Percentiles rank a stretch among this genome's conserved stretches.
Conservation (phyloP, 2,113 vertebrate genomes). For the Spheniscus mendiculus region DNA sequence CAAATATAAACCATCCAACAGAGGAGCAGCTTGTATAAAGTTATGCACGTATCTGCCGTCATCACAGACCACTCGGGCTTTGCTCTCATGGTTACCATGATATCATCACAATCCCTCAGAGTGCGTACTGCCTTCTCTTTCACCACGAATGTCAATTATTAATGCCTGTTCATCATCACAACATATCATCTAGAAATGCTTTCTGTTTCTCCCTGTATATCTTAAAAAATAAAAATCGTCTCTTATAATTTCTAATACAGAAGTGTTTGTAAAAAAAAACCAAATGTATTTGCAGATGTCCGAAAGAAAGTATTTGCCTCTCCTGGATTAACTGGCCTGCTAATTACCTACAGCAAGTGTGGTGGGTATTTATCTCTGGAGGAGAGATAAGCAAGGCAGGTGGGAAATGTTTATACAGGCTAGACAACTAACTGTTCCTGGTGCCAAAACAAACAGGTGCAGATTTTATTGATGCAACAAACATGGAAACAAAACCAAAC, state of each 20-base stretch:
- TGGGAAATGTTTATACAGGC: slow-evolving; percentile 57
- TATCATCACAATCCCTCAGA: slow-evolving; percentile 32
- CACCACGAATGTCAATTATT: slow-evolving; percentile 51
- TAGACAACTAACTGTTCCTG: slow-evolving; percentile 45
- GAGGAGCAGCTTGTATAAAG: slow-evolving; percentile 23
- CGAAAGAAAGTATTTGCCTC: neutral
- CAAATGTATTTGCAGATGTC: neutral
- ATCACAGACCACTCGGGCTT: slow-evolving; percentile 42
- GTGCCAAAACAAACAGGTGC: slow-evolving; percentile 78
- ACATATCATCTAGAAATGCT: neutral
- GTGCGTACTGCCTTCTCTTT: neutral
- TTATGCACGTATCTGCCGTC: slow-evolving; percentile 10
- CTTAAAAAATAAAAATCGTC: neutral
- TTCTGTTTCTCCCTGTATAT: neutral
- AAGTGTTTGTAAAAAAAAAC: neutral
- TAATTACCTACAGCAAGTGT: slow-evolving; percentile 36
- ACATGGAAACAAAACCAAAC: slow-evolving; percentile 59
- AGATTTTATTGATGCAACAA: slow-evolving; percentile 68
- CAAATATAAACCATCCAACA: neutral
- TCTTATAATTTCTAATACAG: neutral
- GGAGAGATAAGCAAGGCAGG: slow-evolving; percentile 61
- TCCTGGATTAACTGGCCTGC: slow-evolving; percentile 31
- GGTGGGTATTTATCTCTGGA: slow-evolving; percentile 20
- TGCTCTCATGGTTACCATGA: slow-evolving; percentile 66
- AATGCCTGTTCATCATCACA: slow-evolving; percentile 38